Percentiles rank a stretch among this genome's conserved stretches.
Evolutionary conservation across 1,140 invertebrate genomes (phyloP).

Genomic region (Arctopsyche grandis): DNA sequence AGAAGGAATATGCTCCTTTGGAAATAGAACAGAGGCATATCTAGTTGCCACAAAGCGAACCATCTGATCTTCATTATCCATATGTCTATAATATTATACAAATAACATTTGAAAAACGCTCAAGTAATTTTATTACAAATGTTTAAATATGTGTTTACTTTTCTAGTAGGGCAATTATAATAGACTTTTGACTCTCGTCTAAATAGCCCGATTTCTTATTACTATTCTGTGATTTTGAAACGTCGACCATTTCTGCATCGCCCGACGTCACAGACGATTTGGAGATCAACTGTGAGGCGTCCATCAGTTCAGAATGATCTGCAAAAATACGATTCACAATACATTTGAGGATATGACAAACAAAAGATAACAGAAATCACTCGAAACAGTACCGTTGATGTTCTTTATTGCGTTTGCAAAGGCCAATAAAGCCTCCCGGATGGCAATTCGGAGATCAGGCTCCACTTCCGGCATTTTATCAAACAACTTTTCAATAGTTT

Average conservation of each 20-base stretch:
- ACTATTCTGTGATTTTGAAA: constrained; percentile 57
- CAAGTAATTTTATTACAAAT: no score
- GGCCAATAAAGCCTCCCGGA: constrained; percentile 77
- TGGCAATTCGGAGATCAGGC: constrained; percentile 71
- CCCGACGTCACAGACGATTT: constrained; percentile 47
- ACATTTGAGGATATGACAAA: background rate
- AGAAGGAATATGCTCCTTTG: constrained; percentile 81
- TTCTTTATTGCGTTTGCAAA: constrained; percentile 75
- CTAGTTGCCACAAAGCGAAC: constrained; percentile 84
- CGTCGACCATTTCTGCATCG: constrained; percentile 55
- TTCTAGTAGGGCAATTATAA: constrained; percentile 62
- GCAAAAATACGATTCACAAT: constrained; percentile 6
- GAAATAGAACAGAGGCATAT: constrained; percentile 84
- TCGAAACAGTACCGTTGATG: constrained; percentile 20
- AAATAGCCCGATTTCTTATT: constrained; percentile 57
- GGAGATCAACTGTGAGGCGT: constrained; percentile 49
- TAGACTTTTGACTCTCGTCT: constrained; percentile 60
- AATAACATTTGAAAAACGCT: no score
- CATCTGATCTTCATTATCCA: constrained; percentile 75
- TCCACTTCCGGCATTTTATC: constrained; percentile 67
- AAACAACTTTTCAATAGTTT: constrained; percentile 64
- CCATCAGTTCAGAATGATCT: constrained; percentile 57
- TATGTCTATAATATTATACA: constrained; percentile 62
- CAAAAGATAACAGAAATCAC: background rate
- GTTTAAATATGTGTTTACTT: constrained; percentile 54